Percentiles rank a stretch among this genome's conserved stretches.
phyloP scores from a whole-genome alignment of 1,140 invertebrate species.

The Drosophila pruinosa region DNA sequence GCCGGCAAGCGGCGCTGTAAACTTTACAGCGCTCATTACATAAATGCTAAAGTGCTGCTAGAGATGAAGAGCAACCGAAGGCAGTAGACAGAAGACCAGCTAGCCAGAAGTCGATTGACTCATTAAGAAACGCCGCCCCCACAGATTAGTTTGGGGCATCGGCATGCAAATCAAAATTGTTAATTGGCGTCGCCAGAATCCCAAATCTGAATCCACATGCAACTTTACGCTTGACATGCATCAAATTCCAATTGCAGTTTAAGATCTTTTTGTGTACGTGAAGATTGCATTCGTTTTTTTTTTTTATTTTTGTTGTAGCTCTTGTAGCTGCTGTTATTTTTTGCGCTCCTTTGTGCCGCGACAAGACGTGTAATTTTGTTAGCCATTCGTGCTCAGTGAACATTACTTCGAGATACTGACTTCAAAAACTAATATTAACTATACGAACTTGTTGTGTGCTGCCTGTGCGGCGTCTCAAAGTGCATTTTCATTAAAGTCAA shows the following conservation, averaged over 20 bases:
- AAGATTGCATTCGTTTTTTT: constrained; percentile 9
- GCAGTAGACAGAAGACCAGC: not conserved
- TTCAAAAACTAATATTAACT: constrained; percentile 63
- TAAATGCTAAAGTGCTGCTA: constrained; percentile 51
- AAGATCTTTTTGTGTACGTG: constrained; percentile 20
- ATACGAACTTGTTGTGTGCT: constrained; percentile 44
- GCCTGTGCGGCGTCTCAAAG: constrained; percentile 34
- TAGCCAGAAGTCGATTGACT: constrained; percentile 11
- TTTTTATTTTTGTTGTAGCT: constrained; percentile 36
- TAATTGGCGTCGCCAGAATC: constrained; percentile 37
- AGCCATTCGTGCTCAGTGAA: constrained; percentile 49
- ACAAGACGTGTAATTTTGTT: constrained; percentile 34
- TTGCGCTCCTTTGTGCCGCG: constrained; percentile 20
- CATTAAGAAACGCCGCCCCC: not conserved
- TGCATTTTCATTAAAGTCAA: constrained; percentile 78
- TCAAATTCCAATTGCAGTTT: constrained; percentile 3
- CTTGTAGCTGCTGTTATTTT: not conserved
- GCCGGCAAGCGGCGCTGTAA: constrained; percentile 59
- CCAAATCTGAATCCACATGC: constrained; percentile 6
- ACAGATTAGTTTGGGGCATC: not conserved
- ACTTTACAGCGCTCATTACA: constrained; percentile 63
- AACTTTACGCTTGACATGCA: constrained; percentile 15
- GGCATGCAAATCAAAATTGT: constrained; percentile 31
- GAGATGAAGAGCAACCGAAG: not conserved
- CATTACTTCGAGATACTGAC: constrained; percentile 37